Percentiles rank a stretch among this genome's conserved stretches.
Evolutionary conservation across 1,140 invertebrate species (phyloP).

Genomic region (Oedothorax gibbosus): DNA sequence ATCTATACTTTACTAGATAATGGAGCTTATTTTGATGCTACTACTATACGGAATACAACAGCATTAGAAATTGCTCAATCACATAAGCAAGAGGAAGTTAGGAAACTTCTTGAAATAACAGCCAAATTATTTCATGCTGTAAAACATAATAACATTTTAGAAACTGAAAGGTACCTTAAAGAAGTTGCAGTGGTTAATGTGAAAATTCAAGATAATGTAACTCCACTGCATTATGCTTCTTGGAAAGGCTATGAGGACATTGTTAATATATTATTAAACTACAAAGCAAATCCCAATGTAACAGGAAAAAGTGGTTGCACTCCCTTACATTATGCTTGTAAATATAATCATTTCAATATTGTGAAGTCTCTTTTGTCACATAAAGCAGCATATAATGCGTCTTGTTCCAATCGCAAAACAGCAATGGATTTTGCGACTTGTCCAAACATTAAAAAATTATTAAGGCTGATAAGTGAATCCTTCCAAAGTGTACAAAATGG

Average conservation of each 20-base stretch:
- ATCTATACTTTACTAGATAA: conserved; percentile 8
- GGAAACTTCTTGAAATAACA: neutral
- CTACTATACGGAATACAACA: no score
- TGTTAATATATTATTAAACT: neutral
- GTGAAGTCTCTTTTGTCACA: conserved; percentile 8
- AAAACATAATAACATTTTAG: neutral
- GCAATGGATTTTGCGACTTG: conserved; percentile 17
- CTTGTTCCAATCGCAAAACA: neutral
- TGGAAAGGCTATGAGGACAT: conserved; percentile 3
- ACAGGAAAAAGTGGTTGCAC: neutral
- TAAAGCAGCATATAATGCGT: conserved; percentile 12
- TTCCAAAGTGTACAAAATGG: conserved; percentile 36
- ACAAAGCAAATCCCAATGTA: neutral
- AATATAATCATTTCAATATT: conserved; percentile 18
- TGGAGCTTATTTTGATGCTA: conserved; percentile 8
- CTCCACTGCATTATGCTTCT: conserved; percentile 3
- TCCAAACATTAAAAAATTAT: conserved; percentile 30
- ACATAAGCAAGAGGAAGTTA: neutral
- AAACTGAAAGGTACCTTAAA: neutral
- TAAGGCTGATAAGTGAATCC: conserved; percentile 7
- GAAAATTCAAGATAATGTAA: neutral
- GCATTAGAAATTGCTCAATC: neutral
- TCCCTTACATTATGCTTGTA: conserved; percentile 44
- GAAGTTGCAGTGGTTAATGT: neutral
- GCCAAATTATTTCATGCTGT: conserved; percentile 10